Evolutionary conservation across 1,140 invertebrate species (phyloP), one percentile per base, ranked within the genome.

Genomic region (Drosophila neocordata): DNA sequence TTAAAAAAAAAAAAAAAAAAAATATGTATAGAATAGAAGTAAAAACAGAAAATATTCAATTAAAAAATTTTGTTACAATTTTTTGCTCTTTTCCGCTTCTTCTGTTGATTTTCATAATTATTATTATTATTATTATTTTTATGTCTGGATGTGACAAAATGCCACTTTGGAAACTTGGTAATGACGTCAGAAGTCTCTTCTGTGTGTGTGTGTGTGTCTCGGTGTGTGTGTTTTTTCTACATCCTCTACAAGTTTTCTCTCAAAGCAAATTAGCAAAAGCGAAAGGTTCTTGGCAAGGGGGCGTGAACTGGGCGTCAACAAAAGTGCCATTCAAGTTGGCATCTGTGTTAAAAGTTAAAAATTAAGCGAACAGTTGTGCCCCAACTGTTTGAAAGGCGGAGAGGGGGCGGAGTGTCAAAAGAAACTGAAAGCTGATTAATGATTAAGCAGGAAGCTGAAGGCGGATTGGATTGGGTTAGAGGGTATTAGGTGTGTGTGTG

Each of bases 331-430:
- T 72, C 67, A 81, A 82, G 77, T 80, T 82, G 82, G 79, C 82
- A 85, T 85, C 78, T 82, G 82, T 87, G 82, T 78, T 85, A 73
- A 87, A 85, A 85, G 83, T 87, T 85, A 87, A 85, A 85, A 85
- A 85, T 87, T 87, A 82, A 81, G 79, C 70, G 57, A 87, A 65
- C 66, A 79, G 51, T 48, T 48, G 41, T 48, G 41, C 73, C 56
- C 55, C 61, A 70, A 60, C 41, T 24, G 9, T 34, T 31, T 34
- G 27, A 5, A n/a, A 27, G 37, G 56, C 38, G n/a, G 34, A 20
- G 44, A n/a, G 48, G 22, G 35, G 18, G 6, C 53, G 62, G 35
- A 35, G 81, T 82, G 41, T 48, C 41, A 83, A 82, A 82, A 81
- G 77, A 84, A 81, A 81, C 66, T 60, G 70, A 82, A 87, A 78